Base-by-base conservation (phyloP, 2,113 vertebrate species). In the human region DNA sequence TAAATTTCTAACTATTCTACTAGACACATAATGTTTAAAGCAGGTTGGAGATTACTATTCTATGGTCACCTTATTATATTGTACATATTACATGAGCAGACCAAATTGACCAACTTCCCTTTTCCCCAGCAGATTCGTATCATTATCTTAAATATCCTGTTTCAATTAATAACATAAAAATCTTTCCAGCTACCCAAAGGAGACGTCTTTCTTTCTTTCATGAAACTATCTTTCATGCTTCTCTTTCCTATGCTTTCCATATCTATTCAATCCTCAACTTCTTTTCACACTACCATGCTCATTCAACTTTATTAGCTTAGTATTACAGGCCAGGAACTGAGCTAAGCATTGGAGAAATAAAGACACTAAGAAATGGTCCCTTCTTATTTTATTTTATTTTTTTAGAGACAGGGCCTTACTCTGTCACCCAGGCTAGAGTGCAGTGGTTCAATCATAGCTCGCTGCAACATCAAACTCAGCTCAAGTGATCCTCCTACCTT, bases 331-430 rank as follows among this genome's bases (percentile, higher is more conserved):
- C 70, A 95, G 55, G 23, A 91, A 88, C 80, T 89, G 43, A 93
- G 10, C 2, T 92, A 73, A 96, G 35, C 94, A 66, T 12, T 88
- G 16, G 75, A 6, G 70, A 95, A 96, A 93, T 84, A 95, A 86
- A 93, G 40, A 84, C 35, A 79, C 61, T 59, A 93, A 78, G 48
- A 79, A 94, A 93, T 16, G 1, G 14, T 43, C n/a, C 12, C 22
- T 50, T 73, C 78, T 93, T 64, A 64, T 64, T 30, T 64, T 64
- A 64, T 64, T 64, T 55, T 18, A 55, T 55, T 55, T 55, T 61
- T 30, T 64, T 64, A 64, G 27, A 64, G 27, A 64, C 27, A 14
- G 30, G 61, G 12, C 61, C 27, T 64, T 27, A 64, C 27, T 30
- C 61, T 64, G 27, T 64, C 4, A 2, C 27, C 12, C 11, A 64